A percentile compares a stretch with the other conserved stretches of the same genome.
Evolutionary conservation across 2,888 invertebrate species (phyloP).

Genomic region (Meganola albula): DNA sequence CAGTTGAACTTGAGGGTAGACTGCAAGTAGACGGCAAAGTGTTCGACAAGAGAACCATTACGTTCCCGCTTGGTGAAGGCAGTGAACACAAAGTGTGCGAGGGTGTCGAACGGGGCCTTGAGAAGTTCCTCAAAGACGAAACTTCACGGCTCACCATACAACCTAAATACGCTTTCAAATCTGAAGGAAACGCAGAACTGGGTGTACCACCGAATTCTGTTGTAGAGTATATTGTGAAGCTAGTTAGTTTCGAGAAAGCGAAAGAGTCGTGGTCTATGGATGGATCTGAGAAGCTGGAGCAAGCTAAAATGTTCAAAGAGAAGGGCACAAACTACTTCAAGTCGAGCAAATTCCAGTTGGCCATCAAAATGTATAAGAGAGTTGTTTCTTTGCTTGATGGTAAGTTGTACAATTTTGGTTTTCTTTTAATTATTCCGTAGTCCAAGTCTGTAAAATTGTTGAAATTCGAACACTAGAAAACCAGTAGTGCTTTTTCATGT

Average conservation of each 20-base stretch:
- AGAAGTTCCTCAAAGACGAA: conserved; percentile 89
- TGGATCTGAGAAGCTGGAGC: conserved; percentile 86
- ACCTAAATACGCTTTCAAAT: conserved; percentile 89
- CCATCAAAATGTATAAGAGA: conserved; percentile 92
- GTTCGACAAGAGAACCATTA: conserved; percentile 89
- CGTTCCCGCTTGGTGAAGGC: conserved; percentile 92
- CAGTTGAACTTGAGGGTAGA: conserved; percentile 83
- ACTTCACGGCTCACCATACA: conserved; percentile 84
- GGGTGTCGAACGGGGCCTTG: conserved; percentile 89
- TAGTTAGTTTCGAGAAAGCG: conserved; percentile 89
- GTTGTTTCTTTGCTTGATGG: conserved; percentile 80
- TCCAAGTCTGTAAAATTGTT: too few relatives aligned
- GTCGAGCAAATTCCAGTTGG: conserved; percentile 84
- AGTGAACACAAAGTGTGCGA: conserved; percentile 84
- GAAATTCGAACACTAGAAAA: too few relatives aligned
- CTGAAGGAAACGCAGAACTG: conserved; percentile 81
- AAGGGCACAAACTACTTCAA: conserved; percentile 95
- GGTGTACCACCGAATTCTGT: conserved; percentile 87
- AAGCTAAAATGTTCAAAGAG: conserved; percentile 89
- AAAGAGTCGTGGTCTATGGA: conserved; percentile 91
- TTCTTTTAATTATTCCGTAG: neutral
- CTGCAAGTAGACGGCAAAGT: conserved; percentile 79
- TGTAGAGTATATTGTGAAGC: conserved; percentile 87
- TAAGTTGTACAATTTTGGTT: conserved; percentile 29
- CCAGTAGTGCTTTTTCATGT: too few relatives aligned